A percentile compares a stretch with the other conserved stretches of the same genome.
Evolutionary conservation across 2,888 invertebrate species (phyloP).

Genomic region (Odontocerum albicorne): DNA sequence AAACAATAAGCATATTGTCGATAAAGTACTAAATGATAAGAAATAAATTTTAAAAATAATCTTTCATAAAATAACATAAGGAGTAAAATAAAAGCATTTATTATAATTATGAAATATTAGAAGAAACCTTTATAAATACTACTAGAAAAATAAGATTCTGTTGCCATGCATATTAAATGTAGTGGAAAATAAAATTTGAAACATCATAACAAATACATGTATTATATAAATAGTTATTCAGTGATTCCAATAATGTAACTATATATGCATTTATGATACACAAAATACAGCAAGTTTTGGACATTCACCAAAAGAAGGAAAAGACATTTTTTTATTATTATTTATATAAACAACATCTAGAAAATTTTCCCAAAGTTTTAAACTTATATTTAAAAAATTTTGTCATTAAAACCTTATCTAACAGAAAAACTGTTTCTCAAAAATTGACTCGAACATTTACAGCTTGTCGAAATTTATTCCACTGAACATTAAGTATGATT

Average conservation of each 20-base stretch:
- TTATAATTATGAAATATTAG: constrained; percentile 3
- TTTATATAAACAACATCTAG: constrained; percentile 35
- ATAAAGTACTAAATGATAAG: neutral
- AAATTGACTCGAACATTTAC: too few relatives aligned
- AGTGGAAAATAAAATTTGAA: constrained; percentile 35
- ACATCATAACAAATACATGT: constrained; percentile 32
- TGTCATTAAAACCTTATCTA: neutral
- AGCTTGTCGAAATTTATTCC: too few relatives aligned
- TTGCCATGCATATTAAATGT: constrained; percentile 23
- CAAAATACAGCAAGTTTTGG: constrained; percentile 30
- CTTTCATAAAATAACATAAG: neutral
- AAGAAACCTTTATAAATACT: neutral
- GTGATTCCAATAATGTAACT: constrained; percentile 20
- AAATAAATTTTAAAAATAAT: constrained; percentile 1
- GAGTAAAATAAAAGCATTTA: too few relatives aligned
- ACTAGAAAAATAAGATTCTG: constrained; percentile 18
- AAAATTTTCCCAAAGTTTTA: constrained; percentile 29
- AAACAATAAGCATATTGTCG: neutral
- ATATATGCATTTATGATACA: constrained; percentile 32
- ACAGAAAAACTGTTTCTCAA: constrained; percentile 12
- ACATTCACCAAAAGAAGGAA: constrained; percentile 33
- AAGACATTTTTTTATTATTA: constrained; percentile 30
- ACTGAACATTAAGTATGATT: too few relatives aligned
- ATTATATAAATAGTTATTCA: constrained; percentile 14
- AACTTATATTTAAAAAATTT: constrained; percentile 23